These are phyloP conservation scores for Spodoptera litura DNA, from an alignment of 1,140 invertebrate species.

Conservation along the genomic window DNA sequence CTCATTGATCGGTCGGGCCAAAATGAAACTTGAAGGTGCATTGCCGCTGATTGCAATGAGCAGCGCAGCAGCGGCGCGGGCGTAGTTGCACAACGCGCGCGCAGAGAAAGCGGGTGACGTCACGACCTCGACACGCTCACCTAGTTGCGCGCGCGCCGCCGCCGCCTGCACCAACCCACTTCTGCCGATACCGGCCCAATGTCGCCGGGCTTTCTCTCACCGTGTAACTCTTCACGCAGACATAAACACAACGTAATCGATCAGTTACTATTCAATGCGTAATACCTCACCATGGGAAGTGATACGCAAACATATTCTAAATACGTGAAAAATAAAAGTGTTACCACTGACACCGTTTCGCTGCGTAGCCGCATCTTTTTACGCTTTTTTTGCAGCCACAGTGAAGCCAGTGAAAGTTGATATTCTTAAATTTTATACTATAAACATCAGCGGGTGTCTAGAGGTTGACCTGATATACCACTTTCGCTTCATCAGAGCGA, in stretches of 20 bases:
- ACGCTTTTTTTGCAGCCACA: constrained; percentile 6
- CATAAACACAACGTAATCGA: constrained; percentile 43
- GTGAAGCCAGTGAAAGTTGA: constrained; percentile 29
- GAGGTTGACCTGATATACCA: constrained; percentile 41
- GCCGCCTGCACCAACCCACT: constrained; percentile 75
- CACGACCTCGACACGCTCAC: constrained; percentile 85
- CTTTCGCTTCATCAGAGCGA: constrained; percentile 52
- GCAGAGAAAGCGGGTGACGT: constrained; percentile 83
- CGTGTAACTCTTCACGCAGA: constrained; percentile 49
- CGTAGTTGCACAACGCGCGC: constrained; percentile 71
- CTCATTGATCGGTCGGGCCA: constrained; percentile 31
- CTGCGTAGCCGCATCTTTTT: constrained; percentile 3
- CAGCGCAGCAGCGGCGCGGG: constrained; percentile 47
- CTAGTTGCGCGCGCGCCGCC: constrained; percentile 71
- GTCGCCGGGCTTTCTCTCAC: constrained; percentile 76
- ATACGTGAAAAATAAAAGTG: constrained; percentile 29
- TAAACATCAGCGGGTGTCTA: constrained; percentile 29
- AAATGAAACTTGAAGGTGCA: constrained; percentile 42
- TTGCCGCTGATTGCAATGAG: constrained; percentile 32
- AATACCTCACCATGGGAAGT: constrained; percentile 28
- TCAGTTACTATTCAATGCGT: constrained; percentile 44
- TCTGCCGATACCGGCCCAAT: constrained; percentile 71
- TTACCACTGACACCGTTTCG: constrained; percentile 33
- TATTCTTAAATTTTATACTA: constrained; percentile 20
- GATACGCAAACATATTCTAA: constrained; percentile 37